phyloP scores from a whole-genome alignment of 2,113 vertebrate genomes.

The Etheostoma spectabile region DNA sequence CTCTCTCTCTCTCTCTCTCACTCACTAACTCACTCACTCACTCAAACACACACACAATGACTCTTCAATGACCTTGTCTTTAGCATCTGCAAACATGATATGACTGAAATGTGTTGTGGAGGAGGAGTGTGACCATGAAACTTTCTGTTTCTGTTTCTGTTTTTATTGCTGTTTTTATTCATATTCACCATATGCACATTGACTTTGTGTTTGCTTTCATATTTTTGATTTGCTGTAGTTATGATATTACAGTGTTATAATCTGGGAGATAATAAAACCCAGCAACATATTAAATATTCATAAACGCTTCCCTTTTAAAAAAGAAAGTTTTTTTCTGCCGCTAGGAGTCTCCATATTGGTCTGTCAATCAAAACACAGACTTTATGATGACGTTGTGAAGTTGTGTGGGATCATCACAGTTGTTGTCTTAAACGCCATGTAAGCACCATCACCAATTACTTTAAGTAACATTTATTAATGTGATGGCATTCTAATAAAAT shows the following conservation, averaged over 20 bases:
- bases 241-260: neutral
- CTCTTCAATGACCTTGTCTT: constrained; percentile 70
- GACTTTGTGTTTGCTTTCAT: neutral
- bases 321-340: neutral
- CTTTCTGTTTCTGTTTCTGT: constrained; percentile 44
- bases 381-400: no score
- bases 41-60: constrained; percentile 31
- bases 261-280: neutral
- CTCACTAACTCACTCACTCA: constrained; percentile 42
- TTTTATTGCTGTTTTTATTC: constrained; percentile 20
- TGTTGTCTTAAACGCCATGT: no score
- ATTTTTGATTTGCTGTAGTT: neutral
- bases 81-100: constrained; percentile 61
- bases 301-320: no score
- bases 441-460: no score
- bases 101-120: constrained; percentile 66
- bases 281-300: neutral
- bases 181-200: neutral
- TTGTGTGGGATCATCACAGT: no score
- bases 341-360: no score
- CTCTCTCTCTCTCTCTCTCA: neutral
- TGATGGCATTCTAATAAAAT: no score
- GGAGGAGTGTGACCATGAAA: constrained; percentile 49
- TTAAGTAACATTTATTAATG: no score
- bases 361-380: no score